Conservation (phyloP, 2,797 vertebrate species). For the Lutjanus argentimaculatus region DNA sequence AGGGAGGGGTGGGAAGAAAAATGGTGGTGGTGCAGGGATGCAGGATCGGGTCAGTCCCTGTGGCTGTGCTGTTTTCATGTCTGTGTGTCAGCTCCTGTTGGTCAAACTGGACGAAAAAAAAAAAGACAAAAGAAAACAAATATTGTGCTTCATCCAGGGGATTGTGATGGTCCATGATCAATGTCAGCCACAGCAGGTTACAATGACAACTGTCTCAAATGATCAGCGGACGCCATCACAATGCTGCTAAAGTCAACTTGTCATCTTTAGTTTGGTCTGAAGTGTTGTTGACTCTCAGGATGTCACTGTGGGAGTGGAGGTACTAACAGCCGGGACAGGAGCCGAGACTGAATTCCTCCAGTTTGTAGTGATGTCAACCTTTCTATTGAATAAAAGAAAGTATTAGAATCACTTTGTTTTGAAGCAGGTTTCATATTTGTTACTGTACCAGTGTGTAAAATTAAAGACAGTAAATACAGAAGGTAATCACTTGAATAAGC, state of each 20-base stretch:
- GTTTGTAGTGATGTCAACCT: neutral
- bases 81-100: neutral
- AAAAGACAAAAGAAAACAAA: neutral
- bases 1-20: neutral
- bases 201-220: neutral
- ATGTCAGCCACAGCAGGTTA: neutral
- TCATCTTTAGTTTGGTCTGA: neutral
- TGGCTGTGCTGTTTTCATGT: neutral
- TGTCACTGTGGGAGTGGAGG: neutral
- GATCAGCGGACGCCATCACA: neutral
- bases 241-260: neutral
- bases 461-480: neutral
- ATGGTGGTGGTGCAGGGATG: neutral
- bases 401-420: no score
- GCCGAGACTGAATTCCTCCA: neutral
- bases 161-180: neutral
- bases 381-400: neutral
- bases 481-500: no score
- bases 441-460: neutral
- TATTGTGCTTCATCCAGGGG: neutral
- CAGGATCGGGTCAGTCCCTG: neutral
- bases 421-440: no score
- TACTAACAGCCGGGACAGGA: neutral
- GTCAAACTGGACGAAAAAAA: neutral
- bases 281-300: neutral